Percentiles rank a stretch among this genome's conserved stretches.
Conservation (phyloP, 2,888 invertebrate species). For the Cataglyphis rosenhaueri region DNA sequence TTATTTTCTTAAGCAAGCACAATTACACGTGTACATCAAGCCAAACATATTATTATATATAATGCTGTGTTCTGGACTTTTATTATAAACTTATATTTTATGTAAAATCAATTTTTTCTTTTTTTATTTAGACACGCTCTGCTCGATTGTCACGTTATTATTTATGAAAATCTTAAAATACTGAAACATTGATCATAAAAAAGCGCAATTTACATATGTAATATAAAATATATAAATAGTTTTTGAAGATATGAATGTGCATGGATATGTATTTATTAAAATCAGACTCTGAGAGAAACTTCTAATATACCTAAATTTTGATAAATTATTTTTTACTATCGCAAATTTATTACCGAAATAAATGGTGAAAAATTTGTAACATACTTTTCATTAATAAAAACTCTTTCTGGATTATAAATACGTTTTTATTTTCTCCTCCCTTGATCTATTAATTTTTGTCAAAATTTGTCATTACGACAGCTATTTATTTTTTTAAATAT, state of each 20-base stretch:
- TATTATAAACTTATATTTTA: background rate
- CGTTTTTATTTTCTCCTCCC: conserved; percentile 64
- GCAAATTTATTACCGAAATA: conserved; percentile 21
- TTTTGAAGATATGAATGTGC: conserved; percentile 22
- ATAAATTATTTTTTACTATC: conserved; percentile 27
- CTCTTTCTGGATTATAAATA: conserved; percentile 67
- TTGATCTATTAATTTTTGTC: conserved; percentile 25
- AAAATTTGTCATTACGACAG: background rate
- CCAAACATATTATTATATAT: background rate
- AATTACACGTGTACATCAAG: background rate
- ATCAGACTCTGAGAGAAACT: background rate
- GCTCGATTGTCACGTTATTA: background rate
- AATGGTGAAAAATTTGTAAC: conserved; percentile 64
- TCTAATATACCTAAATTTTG: conserved; percentile 7
- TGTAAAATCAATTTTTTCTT: background rate
- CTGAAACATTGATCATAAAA: background rate
- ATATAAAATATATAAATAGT: background rate
- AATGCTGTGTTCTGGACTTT: background rate
- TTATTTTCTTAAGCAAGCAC: background rate
- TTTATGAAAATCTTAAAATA: background rate
- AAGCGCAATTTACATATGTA: background rate
- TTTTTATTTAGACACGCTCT: conserved; percentile 4
- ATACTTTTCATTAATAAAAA: conserved; percentile 77
- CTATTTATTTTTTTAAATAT: background rate
- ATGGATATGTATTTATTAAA: conserved; percentile 1